Evolutionary conservation across 2,888 invertebrate genomes (phyloP).

Genomic region (Torymus tubicola): DNA sequence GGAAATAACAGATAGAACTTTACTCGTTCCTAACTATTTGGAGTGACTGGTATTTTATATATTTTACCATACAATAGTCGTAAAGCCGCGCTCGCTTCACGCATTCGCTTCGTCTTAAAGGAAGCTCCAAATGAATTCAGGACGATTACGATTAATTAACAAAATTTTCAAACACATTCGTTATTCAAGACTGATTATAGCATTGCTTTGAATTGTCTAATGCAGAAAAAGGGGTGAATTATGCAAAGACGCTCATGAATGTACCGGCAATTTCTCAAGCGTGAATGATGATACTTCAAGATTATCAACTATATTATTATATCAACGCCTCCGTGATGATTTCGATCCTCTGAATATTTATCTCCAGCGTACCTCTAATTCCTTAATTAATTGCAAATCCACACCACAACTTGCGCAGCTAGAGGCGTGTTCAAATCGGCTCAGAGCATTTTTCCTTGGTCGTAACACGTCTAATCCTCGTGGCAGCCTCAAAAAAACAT

Average conservation of each 20-base stretch:
- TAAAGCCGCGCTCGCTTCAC: background rate
- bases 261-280: background rate
- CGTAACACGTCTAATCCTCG: no score
- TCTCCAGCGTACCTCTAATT: no score
- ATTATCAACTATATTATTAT: background rate
- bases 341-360: no score
- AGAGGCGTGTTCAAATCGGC: background rate
- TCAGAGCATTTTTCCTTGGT: background rate
- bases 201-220: conserved; percentile 29
- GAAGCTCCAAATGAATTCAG: background rate
- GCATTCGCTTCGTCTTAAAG: background rate
- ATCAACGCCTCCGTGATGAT: no score
- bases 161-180: background rate
- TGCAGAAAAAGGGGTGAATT: conserved; percentile 6
- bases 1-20: conserved; percentile 16
- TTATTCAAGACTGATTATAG: conserved; percentile 19
- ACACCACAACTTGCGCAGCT: no score
- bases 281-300: background rate
- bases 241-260: background rate
- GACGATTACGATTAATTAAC: conserved; percentile 14
- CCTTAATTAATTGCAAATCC: no score
- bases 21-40: conserved; percentile 3
- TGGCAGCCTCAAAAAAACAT: no score
- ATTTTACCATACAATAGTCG: conserved; percentile 37
- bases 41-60: conserved; percentile 34